Evolutionary conservation across 1,140 invertebrate genomes (phyloP).

Genomic region (Trypoxylus dichotomus): DNA sequence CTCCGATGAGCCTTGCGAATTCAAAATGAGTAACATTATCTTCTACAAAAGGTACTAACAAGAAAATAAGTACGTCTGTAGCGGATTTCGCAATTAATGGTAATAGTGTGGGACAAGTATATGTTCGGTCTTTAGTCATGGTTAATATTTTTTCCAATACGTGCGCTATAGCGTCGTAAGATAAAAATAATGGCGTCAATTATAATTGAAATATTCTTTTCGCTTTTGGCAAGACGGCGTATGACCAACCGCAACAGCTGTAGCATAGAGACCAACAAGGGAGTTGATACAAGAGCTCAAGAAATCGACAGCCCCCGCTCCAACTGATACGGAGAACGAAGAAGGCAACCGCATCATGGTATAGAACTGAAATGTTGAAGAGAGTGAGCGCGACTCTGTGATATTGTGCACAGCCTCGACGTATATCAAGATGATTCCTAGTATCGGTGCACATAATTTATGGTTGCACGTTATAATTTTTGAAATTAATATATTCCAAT

Average conservation of each 20-base stretch:
- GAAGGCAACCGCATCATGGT: background rate
- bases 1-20: too few relatives aligned
- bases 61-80: background rate
- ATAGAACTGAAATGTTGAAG: background rate
- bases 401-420: conserved; percentile 26
- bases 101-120: background rate
- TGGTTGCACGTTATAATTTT: conserved; percentile 33
- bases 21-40: too few relatives aligned
- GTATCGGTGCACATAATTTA: conserved; percentile 29
- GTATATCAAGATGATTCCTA: conserved; percentile 31
- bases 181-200: conserved; percentile 28
- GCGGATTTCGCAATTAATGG: background rate
- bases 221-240: conserved; percentile 27
- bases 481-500: conserved; percentile 38
- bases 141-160: background rate
- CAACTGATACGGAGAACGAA: background rate
- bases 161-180: background rate
- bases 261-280: conserved; percentile 5
- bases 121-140: background rate
- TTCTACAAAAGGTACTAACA: background rate
- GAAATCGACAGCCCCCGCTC: conserved; percentile 3
- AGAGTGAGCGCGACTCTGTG: conserved; percentile 3
- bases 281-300: background rate
- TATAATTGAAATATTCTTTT: conserved; percentile 33
- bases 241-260: background rate